phyloP scores from a whole-genome alignment of 2,113 vertebrate species.

The Erinaceus europaeus region DNA sequence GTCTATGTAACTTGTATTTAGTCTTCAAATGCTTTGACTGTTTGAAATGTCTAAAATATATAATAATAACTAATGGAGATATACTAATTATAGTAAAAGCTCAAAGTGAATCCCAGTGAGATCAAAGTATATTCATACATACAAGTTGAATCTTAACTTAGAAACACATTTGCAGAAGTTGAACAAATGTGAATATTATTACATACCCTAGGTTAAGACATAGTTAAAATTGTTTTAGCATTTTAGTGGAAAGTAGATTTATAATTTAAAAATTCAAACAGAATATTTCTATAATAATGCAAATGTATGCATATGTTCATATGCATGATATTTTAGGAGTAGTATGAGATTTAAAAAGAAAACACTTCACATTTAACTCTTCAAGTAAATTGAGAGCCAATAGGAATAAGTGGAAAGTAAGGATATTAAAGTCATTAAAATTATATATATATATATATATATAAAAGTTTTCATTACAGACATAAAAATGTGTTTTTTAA shows the following conservation, averaged over 20 bases:
- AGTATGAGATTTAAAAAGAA: not conserved
- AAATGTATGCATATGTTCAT: not conserved
- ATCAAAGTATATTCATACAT: not conserved
- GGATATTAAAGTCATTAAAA: not conserved
- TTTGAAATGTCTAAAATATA: constrained; percentile 11
- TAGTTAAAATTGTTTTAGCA: not conserved
- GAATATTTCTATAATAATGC: not conserved
- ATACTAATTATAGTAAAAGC: constrained; percentile 64
- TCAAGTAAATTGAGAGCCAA: not conserved
- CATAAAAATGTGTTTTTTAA: no score
- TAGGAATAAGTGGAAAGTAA: not conserved
- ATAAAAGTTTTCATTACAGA: not conserved
- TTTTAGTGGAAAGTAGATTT: not conserved
- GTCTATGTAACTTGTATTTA: constrained; percentile 53
- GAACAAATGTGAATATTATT: not conserved
- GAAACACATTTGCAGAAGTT: not conserved
- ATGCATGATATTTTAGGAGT: not conserved
- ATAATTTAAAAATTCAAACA: not conserved
- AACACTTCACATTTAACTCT: not conserved
- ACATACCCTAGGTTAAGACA: not conserved
- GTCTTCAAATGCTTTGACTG: constrained; percentile 66
- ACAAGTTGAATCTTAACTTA: not conserved
- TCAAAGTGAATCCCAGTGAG: constrained; percentile 51
- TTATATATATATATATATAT: no score
- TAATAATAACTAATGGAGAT: constrained; percentile 51